Percentiles rank a stretch among this genome's conserved stretches.
phyloP scores from a whole-genome alignment of 2,797 vertebrate genomes.

The Thripadectes ignobilis region DNA sequence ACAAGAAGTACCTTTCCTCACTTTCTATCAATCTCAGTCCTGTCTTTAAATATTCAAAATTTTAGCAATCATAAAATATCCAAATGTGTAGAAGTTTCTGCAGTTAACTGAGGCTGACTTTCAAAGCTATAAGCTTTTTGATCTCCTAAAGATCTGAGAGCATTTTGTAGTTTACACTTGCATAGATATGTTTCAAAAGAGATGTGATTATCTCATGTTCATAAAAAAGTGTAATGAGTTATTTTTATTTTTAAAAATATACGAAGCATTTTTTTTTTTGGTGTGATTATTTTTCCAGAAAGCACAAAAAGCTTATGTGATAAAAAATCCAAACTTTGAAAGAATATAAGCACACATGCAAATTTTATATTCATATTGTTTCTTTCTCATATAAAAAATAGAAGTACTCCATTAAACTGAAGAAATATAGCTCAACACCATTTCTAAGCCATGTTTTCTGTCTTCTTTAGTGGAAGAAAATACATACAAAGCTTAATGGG shows the following conservation, averaged over 20 bases:
- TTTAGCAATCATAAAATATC: conserved; percentile 56
- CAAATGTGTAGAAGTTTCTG: conserved; percentile 53
- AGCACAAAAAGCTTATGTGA: neutral
- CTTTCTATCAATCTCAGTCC: neutral
- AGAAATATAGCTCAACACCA: neutral
- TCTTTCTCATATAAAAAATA: neutral
- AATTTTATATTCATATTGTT: neutral
- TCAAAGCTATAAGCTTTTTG: conserved; percentile 40
- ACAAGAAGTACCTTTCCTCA: neutral
- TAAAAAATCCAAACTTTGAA: neutral
- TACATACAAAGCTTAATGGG: neutral
- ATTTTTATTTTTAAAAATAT: conserved; percentile 30
- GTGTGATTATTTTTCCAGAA: neutral
- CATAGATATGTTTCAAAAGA: conserved; percentile 42
- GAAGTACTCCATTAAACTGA: neutral
- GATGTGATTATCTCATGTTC: neutral
- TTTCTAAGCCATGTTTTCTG: neutral
- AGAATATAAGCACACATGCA: neutral
- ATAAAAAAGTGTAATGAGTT: neutral
- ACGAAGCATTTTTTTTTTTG: conserved; percentile 24
- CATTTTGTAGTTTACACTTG: conserved; percentile 55
- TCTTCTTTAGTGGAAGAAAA: neutral
- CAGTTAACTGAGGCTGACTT: conserved; percentile 46
- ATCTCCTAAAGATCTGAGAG: conserved; percentile 61
- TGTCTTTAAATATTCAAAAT: conserved; percentile 54